Evolutionary conservation across 92 coral and sea anemone species (phyloP).

Genomic region (Pocillopora meandrina): DNA sequence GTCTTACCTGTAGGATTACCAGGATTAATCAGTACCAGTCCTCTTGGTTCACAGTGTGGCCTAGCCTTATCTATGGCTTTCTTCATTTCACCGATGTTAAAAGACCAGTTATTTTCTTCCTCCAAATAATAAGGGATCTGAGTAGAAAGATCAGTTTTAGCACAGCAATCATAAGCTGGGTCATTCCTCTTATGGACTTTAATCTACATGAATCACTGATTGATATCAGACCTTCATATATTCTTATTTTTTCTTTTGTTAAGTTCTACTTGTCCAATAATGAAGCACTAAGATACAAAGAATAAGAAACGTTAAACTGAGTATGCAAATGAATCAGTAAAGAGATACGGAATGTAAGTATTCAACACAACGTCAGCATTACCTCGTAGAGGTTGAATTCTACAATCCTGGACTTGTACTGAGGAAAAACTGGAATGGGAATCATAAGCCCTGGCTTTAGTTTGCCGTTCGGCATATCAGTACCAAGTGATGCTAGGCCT

Average conservation of each 20-base stretch:
- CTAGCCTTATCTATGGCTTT: slow-evolving; percentile 73
- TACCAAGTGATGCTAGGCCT: slow-evolving; percentile 45
- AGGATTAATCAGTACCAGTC: slow-evolving; percentile 76
- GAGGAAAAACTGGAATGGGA: slow-evolving; percentile 65
- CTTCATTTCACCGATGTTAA: slow-evolving; percentile 67
- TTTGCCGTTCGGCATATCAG: slow-evolving; percentile 34
- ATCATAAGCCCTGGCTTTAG: slow-evolving; percentile 64
- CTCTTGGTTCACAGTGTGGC: slow-evolving; percentile 71
- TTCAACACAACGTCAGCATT: background rate
- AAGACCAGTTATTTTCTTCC: slow-evolving; percentile 81
- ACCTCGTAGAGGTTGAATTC: slow-evolving; percentile 65
- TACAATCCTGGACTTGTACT: slow-evolving; percentile 49
- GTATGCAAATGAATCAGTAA: background rate
- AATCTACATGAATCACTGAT: too few relatives aligned
- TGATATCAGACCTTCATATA: too few relatives aligned
- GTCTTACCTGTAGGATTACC: slow-evolving; percentile 84
- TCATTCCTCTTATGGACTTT: too few relatives aligned
- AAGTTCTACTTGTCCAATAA: too few relatives aligned
- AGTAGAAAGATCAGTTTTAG: background rate
- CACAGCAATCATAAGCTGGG: too few relatives aligned
- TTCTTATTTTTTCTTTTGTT: too few relatives aligned
- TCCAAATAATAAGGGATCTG: slow-evolving; percentile 81
- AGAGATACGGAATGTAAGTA: too few relatives aligned
- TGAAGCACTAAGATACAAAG: too few relatives aligned
- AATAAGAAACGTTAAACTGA: background rate